These are phyloP conservation scores for Pituophis catenifer DNA, from an alignment of 2,113 vertebrate genomes.

Conservation along the genomic window DNA sequence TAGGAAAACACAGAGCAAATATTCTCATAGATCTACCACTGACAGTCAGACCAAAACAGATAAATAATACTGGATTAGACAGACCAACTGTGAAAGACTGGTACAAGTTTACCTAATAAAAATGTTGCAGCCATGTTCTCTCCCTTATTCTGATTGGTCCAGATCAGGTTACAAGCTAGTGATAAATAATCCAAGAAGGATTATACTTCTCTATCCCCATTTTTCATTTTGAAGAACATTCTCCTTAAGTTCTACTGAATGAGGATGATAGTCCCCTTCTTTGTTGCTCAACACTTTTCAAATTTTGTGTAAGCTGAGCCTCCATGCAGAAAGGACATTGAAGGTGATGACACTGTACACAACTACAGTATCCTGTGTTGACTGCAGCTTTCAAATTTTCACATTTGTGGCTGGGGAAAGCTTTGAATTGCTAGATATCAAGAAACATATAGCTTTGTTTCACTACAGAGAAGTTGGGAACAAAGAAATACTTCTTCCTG, in stretches of 20 bases:
- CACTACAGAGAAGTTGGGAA: background rate
- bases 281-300: background rate
- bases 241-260: background rate
- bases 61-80: background rate
- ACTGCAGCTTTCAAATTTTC: background rate
- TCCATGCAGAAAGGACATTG: background rate
- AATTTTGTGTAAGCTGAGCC: background rate
- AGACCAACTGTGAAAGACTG: background rate
- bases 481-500: background rate
- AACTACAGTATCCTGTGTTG: background rate
- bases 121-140: background rate
- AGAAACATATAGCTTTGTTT: background rate
- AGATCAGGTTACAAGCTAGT: background rate
- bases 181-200: background rate
- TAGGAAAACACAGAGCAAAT: background rate
- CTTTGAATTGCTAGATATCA: background rate
- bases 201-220: background rate
- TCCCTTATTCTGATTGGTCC: background rate
- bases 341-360: background rate
- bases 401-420: background rate
- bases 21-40: background rate
- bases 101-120: background rate
- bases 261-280: background rate
- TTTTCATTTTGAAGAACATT: background rate
- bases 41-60: background rate